Evolutionary conservation across 2,113 vertebrate genomes (phyloP), one percentile per base, ranked within the genome.

Genomic region (Lota lota): DNA sequence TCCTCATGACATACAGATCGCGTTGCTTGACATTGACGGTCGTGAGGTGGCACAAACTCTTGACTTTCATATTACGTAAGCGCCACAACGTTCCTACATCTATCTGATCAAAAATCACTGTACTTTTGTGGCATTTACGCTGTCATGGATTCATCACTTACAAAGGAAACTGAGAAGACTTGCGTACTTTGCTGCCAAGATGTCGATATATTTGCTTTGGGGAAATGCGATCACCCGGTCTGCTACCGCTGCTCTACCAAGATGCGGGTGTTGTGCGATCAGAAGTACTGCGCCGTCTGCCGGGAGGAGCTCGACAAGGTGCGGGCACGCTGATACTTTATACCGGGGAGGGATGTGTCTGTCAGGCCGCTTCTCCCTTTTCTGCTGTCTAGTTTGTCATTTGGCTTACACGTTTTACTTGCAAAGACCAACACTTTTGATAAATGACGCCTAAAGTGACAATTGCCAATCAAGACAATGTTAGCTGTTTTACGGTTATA

Each of bases 231-330:
- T 67, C 97, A 99, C 86, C 95, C 97, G 22, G 94, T 99, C 83
- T 99, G 97, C 84, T 98, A 94, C 88, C 95, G 95, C 77, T 99
- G 97, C 87, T 99, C 97, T 74, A 98, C 96, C 83, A 95, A 97
- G 88, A 98, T 98, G 97, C 89, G 97, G 83, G 95, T 97, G 68
- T 92, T 99, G 36, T 98, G 97, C 75, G 95, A 96, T 12, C 97
- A 97, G 89, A 94, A 93, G 63, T 98, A 98, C 93, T 99, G 97
- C 89, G 97, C 97, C 18, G 97, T 99, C 70, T 98, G 97, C 93
- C 94, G 97, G 66, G 95, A 97, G 85, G 95, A 97, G 90, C 93
- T 99, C 77, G 93, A 93, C 88, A 96, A 97, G 96, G 97, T 98
- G 61, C 22, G 82, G 53, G 58, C 28, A 24, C 63, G 4, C 28